Conservation (phyloP, 2,113 vertebrate species). For the Pelodiscus sinensis region DNA sequence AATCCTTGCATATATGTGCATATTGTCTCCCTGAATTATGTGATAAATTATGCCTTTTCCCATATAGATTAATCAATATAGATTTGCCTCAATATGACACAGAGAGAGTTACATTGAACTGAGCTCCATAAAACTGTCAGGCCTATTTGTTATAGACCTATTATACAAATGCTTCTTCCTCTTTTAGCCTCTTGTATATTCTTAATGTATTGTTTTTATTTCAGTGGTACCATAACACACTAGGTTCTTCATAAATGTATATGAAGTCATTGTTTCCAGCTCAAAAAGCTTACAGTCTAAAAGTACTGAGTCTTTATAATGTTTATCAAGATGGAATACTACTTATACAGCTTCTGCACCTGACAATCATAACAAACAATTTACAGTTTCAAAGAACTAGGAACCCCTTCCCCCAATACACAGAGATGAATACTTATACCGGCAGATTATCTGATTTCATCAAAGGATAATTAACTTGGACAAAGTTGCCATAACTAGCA, state of each 20-base stretch:
- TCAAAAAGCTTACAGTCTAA: background rate
- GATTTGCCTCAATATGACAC: background rate
- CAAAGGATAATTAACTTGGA: conserved; percentile 61
- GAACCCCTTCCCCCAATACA: background rate
- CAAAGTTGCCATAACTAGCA: conserved; percentile 24
- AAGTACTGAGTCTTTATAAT: background rate
- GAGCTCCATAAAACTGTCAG: background rate
- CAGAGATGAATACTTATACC: background rate
- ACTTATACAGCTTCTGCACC: background rate
- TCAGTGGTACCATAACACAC: background rate
- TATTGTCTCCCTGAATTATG: background rate
- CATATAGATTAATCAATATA: background rate
- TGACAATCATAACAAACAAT: background rate
- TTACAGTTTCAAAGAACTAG: background rate
- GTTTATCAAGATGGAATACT: background rate
- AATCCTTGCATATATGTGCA: background rate
- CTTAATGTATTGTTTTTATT: background rate
- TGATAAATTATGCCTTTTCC: background rate
- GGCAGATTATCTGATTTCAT: conserved; percentile 10
- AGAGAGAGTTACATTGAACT: background rate
- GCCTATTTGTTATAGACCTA: background rate
- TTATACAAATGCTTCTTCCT: background rate
- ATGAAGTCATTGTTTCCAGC: background rate
- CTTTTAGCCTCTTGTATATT: background rate
- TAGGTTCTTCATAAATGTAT: background rate